Evolutionary conservation across 2,888 invertebrate species (phyloP).

Genomic region (Saturnia pavonia): DNA sequence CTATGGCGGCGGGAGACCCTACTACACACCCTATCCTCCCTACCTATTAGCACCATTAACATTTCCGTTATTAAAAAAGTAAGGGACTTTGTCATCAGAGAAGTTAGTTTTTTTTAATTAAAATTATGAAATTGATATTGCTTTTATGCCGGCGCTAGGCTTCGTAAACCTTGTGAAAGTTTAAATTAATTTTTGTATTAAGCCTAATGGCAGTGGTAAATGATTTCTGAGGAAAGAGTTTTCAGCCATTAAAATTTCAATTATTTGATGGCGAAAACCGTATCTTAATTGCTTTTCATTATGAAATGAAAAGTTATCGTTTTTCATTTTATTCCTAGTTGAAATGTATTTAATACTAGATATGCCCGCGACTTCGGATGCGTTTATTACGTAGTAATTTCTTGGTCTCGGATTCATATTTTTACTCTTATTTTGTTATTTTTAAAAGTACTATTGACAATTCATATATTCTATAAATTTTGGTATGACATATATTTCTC

Average conservation of each 20-base stretch:
- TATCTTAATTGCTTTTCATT: constrained; percentile 69
- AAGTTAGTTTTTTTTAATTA: constrained; percentile 82
- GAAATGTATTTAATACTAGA: background rate
- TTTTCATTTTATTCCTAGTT: constrained; percentile 34
- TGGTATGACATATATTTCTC: too few species aligned
- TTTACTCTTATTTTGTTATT: too few species aligned
- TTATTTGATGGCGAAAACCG: constrained; percentile 66
- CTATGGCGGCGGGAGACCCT: constrained; percentile 36
- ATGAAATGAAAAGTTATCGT: constrained; percentile 49
- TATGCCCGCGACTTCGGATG: too few species aligned
- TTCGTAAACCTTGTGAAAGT: constrained; percentile 78
- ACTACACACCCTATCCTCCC: constrained; percentile 38
- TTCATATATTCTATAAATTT: too few species aligned
- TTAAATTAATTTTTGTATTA: constrained; percentile 82
- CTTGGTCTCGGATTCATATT: too few species aligned
- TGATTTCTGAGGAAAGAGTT: constrained; percentile 77
- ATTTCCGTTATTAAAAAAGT: constrained; percentile 82
- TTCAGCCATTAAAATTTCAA: constrained; percentile 74
- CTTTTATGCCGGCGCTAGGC: constrained; percentile 72
- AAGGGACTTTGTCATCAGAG: constrained; percentile 79
- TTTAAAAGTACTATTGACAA: too few species aligned
- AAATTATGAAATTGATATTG: constrained; percentile 83
- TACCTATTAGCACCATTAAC: constrained; percentile 59
- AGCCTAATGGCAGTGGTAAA: constrained; percentile 78
- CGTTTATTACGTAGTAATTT: too few species aligned